phyloP scores from a whole-genome alignment of 1,140 invertebrate genomes.

The Geopemphigus sp. region DNA sequence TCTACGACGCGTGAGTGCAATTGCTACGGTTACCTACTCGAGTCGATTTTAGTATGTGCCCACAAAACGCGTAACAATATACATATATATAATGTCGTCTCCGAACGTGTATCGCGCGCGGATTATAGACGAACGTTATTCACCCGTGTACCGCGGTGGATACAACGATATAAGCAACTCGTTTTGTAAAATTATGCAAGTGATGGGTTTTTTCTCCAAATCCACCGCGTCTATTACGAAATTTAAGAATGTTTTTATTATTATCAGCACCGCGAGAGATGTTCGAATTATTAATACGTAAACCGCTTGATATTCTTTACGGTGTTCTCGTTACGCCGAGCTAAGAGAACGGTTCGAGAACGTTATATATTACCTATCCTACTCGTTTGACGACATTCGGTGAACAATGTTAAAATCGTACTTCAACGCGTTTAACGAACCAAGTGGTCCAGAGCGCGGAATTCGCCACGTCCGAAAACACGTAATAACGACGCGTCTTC shows the following conservation, averaged over 20 bases:
- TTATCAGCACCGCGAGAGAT: no score
- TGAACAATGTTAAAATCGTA: not conserved
- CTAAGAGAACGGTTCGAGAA: not conserved
- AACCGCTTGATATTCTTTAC: not conserved
- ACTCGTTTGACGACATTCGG: not conserved
- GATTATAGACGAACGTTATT: not conserved
- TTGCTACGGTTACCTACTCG: no score
- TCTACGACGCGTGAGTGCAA: no score
- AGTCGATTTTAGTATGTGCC: no score
- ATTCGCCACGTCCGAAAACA: no score
- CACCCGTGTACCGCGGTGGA: not conserved
- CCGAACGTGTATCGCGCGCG: no score
- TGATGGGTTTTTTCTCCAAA: not conserved
- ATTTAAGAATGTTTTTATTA: not conserved
- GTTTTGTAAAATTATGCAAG: constrained; percentile 24
- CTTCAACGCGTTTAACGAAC: not conserved
- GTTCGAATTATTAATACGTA: no score
- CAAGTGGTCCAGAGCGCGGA: no score
- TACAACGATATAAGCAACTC: constrained; percentile 3
- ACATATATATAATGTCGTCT: no score
- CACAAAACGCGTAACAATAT: no score
- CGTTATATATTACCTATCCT: not conserved
- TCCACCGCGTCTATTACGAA: not conserved
- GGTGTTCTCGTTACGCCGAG: not conserved
- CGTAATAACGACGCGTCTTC: no score